Conservation (phyloP, 2,113 vertebrate genomes). For the Telmatochromis sp. region DNA sequence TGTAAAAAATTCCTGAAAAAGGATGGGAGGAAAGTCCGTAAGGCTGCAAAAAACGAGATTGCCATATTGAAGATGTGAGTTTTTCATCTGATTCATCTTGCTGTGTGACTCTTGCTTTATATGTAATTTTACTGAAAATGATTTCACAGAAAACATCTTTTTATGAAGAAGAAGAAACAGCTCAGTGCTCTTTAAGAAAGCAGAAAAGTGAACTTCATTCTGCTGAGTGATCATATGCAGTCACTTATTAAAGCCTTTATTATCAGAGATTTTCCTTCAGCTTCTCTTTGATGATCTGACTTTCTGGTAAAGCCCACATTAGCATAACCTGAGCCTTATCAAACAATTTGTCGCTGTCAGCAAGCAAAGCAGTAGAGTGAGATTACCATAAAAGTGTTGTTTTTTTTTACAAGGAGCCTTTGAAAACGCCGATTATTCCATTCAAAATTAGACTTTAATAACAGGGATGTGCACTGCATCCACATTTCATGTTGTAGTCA, state of each 20-base stretch:
- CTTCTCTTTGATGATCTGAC: not conserved
- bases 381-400: not conserved
- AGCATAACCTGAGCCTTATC: constrained; percentile 18
- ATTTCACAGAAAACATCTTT: not conserved
- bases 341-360: not conserved
- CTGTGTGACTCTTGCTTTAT: not conserved
- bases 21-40: constrained; percentile 93
- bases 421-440: not conserved
- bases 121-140: not conserved
- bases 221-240: not conserved
- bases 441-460: not conserved
- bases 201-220: not conserved
- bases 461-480: not conserved
- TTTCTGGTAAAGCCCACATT: not conserved
- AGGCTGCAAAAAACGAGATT: constrained; percentile 97
- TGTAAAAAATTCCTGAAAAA: constrained; percentile 98
- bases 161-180: not conserved
- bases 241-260: not conserved
- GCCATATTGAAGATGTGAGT: constrained; percentile 96
- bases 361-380: not conserved
- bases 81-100: not conserved
- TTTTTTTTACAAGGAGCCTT: not conserved
- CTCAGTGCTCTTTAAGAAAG: not conserved
- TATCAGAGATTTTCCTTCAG: not conserved
- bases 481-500: not conserved